Percentiles rank a stretch among this genome's conserved stretches.
These are phyloP conservation scores for Phymanthus crucifer DNA, from an alignment of 92 coral and sea anemone genomes.

Conservation along the genomic window DNA sequence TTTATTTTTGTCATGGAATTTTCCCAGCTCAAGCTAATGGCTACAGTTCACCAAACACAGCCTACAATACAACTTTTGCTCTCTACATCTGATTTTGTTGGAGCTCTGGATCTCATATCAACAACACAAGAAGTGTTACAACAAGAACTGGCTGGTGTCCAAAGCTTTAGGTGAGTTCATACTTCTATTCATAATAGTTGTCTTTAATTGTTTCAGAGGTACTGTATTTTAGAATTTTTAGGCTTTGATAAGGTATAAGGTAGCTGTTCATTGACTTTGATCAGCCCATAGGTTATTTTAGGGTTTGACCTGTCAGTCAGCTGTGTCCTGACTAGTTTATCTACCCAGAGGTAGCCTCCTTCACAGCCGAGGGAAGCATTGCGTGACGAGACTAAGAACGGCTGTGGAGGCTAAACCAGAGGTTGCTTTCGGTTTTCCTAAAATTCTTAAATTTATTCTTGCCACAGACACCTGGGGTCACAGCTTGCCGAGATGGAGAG, in stretches of 20 bases:
- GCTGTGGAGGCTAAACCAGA: too few relatives aligned
- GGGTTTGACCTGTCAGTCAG: too few relatives aligned
- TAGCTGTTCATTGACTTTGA: too few relatives aligned
- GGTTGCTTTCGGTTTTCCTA: too few relatives aligned
- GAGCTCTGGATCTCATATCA: constrained; percentile 88
- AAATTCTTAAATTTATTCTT: background rate
- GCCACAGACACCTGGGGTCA: constrained; percentile 87
- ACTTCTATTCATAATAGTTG: background rate
- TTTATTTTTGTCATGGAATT: background rate
- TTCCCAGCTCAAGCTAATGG: constrained; percentile 85
- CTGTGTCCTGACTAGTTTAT: too few relatives aligned
- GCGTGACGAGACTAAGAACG: too few relatives aligned
- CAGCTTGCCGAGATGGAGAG: constrained; percentile 98
- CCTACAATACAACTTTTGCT: constrained; percentile 93
- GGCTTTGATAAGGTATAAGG: too few relatives aligned
- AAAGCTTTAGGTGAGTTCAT: constrained; percentile 77
- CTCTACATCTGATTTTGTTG: constrained; percentile 97
- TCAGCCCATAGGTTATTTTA: too few relatives aligned
- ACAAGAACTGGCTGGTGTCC: constrained; percentile 95
- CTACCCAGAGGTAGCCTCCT: too few relatives aligned
- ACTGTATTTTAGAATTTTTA: too few relatives aligned
- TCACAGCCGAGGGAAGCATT: too few relatives aligned
- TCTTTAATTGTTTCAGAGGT: too few relatives aligned
- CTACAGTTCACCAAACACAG: constrained; percentile 97
- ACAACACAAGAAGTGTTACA: constrained; percentile 97